Evolutionary conservation across 2,113 vertebrate genomes (phyloP), one percentile per base, ranked within the genome.

Genomic region (Cichladusa arquata): DNA sequence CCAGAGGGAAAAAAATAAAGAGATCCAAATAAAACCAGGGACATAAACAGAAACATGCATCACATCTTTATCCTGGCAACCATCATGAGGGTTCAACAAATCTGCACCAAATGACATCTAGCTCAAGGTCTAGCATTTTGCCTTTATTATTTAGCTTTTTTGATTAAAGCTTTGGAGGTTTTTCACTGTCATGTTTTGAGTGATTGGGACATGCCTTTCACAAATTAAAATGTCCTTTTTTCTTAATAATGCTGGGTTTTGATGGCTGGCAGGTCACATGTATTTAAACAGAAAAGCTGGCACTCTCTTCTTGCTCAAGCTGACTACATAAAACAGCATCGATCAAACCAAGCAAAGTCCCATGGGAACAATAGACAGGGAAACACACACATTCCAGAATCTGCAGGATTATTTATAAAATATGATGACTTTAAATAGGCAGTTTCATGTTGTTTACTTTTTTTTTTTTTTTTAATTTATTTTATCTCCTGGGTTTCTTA

Each of bases 321-420:
- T 67, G 51, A 25, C 26, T 48, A 12, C 48, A 26, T 26, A 51
- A 28, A 83, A n/a, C 15, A 61, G 51, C 16, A 86, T 33, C 81
- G 64, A 70, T 14, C 56, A 92, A 97, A 86, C 62, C 58, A 86
- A 93, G 64, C 6, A 3, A 60, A 80, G 48, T 33, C 69, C 12
- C 40, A 31, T 31, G 44, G 29, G 81, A 42, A 71, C 60, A 90
- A 82, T 16, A 82, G 45, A 84, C 36, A 90, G 47, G 48, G 86
- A 94, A 96, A 83, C 23, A 77, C 23, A 73, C 28, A 79, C 12
- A 40, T 6, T 67, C 10, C 69, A 70, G 42, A 76, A 93, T 84
- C 51, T 74, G 48, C 56, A 51, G 71, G 81, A 67, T 94, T 90
- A 88, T 88, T 97, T 97, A 90, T 93, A 92, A 80, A 60, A 90